Percentiles rank a stretch among this genome's conserved stretches.
Conservation (phyloP, 2,113 vertebrate genomes). For the Spheniscus mendiculus region DNA sequence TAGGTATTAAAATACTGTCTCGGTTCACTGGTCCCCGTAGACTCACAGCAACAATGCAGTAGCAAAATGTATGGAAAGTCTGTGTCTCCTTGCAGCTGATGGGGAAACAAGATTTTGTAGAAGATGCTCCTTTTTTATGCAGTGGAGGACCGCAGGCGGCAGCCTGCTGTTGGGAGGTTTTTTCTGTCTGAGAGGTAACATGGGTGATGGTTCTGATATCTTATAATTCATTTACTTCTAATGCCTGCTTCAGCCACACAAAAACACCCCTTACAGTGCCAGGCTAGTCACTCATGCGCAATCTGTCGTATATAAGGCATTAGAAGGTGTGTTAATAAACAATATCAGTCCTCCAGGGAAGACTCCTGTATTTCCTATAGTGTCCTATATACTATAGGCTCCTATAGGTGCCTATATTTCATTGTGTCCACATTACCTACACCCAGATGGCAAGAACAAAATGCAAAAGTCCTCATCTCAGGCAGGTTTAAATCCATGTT, state of each 20-base stretch:
- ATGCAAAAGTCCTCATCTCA: background rate
- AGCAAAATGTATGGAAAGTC: background rate
- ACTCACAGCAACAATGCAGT: background rate
- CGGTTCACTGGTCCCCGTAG: background rate
- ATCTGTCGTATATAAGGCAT: background rate
- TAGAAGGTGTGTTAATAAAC: background rate
- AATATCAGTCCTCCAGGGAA: background rate
- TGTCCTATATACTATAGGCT: background rate
- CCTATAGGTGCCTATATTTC: background rate
- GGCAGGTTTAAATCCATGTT: background rate
- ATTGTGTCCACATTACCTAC: background rate
- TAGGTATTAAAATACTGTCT: background rate
- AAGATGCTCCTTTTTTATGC: background rate
- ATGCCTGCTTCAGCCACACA: background rate
- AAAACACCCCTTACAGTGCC: background rate
- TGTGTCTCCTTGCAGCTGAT: background rate
- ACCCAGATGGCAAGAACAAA: background rate
- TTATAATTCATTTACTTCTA: background rate
- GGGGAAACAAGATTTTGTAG: background rate
- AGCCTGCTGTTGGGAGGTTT: background rate
- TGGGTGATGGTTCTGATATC: background rate
- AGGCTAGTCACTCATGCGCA: background rate
- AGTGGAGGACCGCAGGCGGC: background rate
- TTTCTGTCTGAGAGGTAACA: background rate
- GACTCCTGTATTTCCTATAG: background rate